Percentiles rank a stretch among this genome's conserved stretches.
Conservation (phyloP, 2,113 vertebrate genomes). For the Coryphaenoides rupestris region DNA sequence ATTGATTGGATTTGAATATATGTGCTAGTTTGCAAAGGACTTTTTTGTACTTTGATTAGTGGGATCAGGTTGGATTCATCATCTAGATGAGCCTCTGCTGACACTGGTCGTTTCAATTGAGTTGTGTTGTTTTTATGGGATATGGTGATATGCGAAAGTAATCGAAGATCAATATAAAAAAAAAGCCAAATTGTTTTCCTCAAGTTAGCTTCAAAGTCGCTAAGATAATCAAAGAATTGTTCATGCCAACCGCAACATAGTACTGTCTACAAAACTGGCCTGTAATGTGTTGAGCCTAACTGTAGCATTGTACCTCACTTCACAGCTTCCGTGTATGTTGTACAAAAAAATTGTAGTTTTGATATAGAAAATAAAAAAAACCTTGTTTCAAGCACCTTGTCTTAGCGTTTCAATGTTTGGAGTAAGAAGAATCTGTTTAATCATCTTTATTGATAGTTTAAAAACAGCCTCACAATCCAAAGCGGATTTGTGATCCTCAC, state of each 20-base stretch:
- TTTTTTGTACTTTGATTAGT: too few species aligned
- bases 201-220: neutral
- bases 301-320: conserved; percentile 20
- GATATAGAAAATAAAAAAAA: conserved; percentile 47
- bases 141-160: too few species aligned
- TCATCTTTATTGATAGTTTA: neutral
- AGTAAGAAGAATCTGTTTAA: neutral
- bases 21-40: too few species aligned
- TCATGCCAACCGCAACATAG: conserved; percentile 8
- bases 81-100: too few species aligned
- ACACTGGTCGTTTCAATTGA: too few species aligned
- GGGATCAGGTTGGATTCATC: too few species aligned
- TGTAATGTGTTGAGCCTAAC: conserved; percentile 34
- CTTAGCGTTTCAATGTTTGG: too few species aligned
- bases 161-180: too few species aligned
- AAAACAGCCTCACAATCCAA: neutral
- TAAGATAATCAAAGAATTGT: conserved; percentile 7
- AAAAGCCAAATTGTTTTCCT: too few species aligned
- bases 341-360: conserved; percentile 51
- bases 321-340: conserved; percentile 15
- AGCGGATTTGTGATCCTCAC: neutral
- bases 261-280: conserved; percentile 16
- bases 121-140: too few species aligned
- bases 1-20: neutral
- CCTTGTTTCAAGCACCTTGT: neutral